Percentiles rank a stretch among this genome's conserved stretches.
phyloP scores from a whole-genome alignment of 2,888 invertebrate genomes.

The Bellardia pandia region DNA sequence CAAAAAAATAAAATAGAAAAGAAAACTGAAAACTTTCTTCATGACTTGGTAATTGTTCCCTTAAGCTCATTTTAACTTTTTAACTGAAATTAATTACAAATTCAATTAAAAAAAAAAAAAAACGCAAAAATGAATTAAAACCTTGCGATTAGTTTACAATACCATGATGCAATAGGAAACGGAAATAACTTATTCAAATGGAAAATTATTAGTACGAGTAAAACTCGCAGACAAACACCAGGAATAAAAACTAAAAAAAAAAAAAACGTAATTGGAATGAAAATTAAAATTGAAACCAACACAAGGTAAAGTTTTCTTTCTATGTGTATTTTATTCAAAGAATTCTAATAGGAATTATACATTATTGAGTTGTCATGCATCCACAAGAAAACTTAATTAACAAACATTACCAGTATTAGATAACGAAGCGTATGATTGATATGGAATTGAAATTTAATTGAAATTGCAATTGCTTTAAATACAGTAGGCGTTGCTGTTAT shows the following conservation, averaged over 20 bases:
- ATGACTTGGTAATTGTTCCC: constrained; percentile 56
- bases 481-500: background rate
- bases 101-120: constrained; percentile 60
- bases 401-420: background rate
- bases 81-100: constrained; percentile 63
- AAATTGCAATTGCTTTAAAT: constrained; percentile 1
- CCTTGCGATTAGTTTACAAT: constrained; percentile 14
- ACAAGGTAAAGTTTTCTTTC: constrained; percentile 19
- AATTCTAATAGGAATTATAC: background rate
- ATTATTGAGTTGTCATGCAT: constrained; percentile 11
- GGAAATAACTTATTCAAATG: constrained; percentile 34
- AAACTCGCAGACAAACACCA: background rate
- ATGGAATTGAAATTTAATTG: background rate
- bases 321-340: background rate
- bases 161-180: constrained; percentile 16
- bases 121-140: constrained; percentile 28
- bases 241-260: background rate
- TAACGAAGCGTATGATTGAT: constrained; percentile 12
- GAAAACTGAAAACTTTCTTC: constrained; percentile 28
- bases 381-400: constrained; percentile 15
- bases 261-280: constrained; percentile 18
- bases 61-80: constrained; percentile 64
- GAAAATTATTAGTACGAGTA: constrained; percentile 26
- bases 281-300: constrained; percentile 35
- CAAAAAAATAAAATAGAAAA: background rate